Base-by-base conservation (phyloP, 1,140 invertebrate genomes). In the Drosophila albomicans region DNA sequence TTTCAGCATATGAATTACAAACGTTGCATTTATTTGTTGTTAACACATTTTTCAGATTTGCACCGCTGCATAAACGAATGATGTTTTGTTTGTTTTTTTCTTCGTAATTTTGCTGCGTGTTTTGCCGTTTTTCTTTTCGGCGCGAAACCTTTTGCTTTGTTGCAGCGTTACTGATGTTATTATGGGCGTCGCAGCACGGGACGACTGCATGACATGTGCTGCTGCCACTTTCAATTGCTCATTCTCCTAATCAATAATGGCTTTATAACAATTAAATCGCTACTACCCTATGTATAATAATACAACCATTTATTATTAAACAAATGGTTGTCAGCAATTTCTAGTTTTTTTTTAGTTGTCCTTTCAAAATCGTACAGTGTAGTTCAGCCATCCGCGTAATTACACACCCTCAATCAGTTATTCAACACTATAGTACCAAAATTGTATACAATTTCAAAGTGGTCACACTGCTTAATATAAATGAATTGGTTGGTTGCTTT, bases 131-230 rank as follows among this genome's bases (percentile, higher is more conserved):
- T 79, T 52, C 48, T 89, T 89, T 89, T 89, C 85, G 85, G 85
- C 85, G 85, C 85, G 85, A 89, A 89, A 89, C 54, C 74, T 78
- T 87, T 78, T 87, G 84, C 84, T 87, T 87, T 88, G 84, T 87
- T 87, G 87, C 77, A 87, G 85, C 80, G 80, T 87, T 76, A 61
- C 62, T 66, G 56, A 43, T 76, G 74, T 72, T 84, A 78, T 80
- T 80, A 88, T 52, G 45, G 67, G 61, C 48, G 80, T 35, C 75
- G 25, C 30, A 51, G 6, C n/a, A 86, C 79, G 71, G 35, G 70
- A 65, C 81, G 65, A 85, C 62, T 45, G 81, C 49, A 77, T 78
- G 77, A 78, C 32, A 48, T 7, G 8, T 13, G 25, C 7, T 35
- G 20, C 16, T 8, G 20, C 16, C 7, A 8, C 3, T 16, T 15